Evolutionary conservation across 2,113 vertebrate species (phyloP).

Genomic region (Felis catus): F.catus_Fca126_mat1.0 CM031418.1:130286501-130287000

Average conservation of each 20-base stretch:
- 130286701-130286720: not conserved
- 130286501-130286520: not conserved
- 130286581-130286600: not conserved
- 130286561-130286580: not conserved
- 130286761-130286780: not conserved
- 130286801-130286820: not conserved
- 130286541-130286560: not conserved
- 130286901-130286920: too few relatives aligned
- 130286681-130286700: not conserved
- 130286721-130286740: not conserved
- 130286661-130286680: not conserved
- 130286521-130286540: not conserved
- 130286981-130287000: too few relatives aligned
- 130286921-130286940: too few relatives aligned
- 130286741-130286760: not conserved
- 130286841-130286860: not conserved
- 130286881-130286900: not conserved
- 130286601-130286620: not conserved
- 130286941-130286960: too few relatives aligned
- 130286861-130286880: not conserved
- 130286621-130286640: not conserved
- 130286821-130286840: too few relatives aligned
- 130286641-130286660: not conserved
- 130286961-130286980: too few relatives aligned
- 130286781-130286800: accelerated